Percentiles rank a stretch among this genome's conserved stretches.
Evolutionary conservation across 2,888 invertebrate genomes (phyloP).

Genomic region (Yponomeuta malinellus): DNA sequence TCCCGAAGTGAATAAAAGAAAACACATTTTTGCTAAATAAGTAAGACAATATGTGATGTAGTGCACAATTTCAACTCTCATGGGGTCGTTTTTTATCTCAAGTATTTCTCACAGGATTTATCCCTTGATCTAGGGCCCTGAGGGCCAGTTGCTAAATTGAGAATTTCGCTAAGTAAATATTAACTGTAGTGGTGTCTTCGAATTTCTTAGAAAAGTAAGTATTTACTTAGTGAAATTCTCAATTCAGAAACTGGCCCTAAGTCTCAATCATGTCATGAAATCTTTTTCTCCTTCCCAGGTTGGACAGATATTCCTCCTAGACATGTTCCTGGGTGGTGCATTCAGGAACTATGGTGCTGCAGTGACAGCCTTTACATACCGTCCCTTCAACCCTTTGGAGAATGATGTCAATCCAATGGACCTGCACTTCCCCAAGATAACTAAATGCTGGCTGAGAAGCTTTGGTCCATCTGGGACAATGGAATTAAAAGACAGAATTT

Average conservation of each 20-base stretch:
- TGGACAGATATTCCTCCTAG: slow-evolving; percentile 80
- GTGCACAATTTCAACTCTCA: no score
- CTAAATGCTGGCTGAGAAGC: slow-evolving; percentile 77
- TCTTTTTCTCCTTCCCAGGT: slow-evolving; percentile 58
- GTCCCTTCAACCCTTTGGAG: slow-evolving; percentile 40
- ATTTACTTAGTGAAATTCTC: no score
- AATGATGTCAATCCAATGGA: slow-evolving; percentile 78
- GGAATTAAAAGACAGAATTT: slow-evolving; percentile 78
- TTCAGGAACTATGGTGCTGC: slow-evolving; percentile 78
- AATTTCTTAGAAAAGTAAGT: no score
- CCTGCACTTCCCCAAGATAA: slow-evolving; percentile 80
- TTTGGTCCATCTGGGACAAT: slow-evolving; percentile 77
- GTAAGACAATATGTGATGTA: neutral
- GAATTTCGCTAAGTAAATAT: no score
- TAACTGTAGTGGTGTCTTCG: no score
- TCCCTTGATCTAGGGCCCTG: no score
- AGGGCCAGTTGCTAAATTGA: no score
- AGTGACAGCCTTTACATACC: slow-evolving; percentile 62
- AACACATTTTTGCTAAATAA: neutral
- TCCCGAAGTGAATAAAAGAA: neutral
- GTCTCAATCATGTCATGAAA: neutral
- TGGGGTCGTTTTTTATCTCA: no score
- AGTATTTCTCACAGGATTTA: neutral
- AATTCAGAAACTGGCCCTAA: neutral
- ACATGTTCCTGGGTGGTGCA: slow-evolving; percentile 78